Conservation (phyloP, 2,888 invertebrate genomes). For the Cataglyphis cursor region DNA sequence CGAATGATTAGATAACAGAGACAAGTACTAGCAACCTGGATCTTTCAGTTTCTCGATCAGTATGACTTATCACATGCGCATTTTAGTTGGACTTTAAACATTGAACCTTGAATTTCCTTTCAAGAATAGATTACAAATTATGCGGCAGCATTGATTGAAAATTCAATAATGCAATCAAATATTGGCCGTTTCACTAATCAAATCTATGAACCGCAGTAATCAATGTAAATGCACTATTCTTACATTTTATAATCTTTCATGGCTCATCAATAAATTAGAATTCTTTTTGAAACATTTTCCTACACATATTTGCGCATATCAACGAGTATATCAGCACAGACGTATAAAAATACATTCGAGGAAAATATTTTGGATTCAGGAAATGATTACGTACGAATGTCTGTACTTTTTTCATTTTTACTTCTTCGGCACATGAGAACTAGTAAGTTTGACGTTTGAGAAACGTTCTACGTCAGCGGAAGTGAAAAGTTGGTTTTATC, state of each 20-base stretch:
- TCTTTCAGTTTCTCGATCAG: not conserved
- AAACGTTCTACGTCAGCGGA: not conserved
- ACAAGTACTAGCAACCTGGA: not conserved
- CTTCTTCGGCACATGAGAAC: not conserved
- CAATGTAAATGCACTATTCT: not conserved
- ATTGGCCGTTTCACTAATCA: not conserved
- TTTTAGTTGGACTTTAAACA: not conserved
- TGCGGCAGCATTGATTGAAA: not conserved
- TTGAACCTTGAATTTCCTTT: not conserved
- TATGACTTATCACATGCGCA: not conserved
- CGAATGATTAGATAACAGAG: not conserved
- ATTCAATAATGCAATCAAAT: not conserved
- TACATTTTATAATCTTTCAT: not conserved
- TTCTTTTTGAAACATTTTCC: not conserved
- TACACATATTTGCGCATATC: not conserved
- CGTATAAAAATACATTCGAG: not conserved
- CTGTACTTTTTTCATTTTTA: not conserved
- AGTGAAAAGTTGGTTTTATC: slow-evolving; percentile 35
- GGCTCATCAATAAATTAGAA: not conserved
- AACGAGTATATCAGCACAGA: not conserved
- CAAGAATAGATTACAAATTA: not conserved
- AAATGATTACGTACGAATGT: not conserved
- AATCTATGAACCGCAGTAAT: not conserved
- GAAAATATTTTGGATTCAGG: not conserved
- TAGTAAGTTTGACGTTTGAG: slow-evolving; percentile 10